Conservation (phyloP, 1,140 invertebrate genomes). For the Globodera rostochiensis region DNA sequence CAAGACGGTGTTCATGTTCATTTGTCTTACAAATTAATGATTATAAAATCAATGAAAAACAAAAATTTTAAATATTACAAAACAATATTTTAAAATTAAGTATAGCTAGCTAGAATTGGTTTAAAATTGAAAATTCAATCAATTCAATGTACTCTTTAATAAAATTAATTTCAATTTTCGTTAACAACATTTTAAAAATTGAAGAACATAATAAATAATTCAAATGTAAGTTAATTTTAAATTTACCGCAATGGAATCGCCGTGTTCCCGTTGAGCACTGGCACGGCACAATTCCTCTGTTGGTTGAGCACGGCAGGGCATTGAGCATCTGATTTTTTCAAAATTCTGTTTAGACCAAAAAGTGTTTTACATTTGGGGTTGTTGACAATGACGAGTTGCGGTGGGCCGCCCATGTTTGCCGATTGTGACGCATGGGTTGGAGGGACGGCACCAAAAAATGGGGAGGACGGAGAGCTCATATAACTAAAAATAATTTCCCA, state of each 20-base stretch:
- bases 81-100: background rate
- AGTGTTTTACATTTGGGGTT: slow-evolving; percentile 19
- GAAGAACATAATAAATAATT: background rate
- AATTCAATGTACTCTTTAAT: background rate
- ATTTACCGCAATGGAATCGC: background rate
- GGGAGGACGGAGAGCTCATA: slow-evolving; percentile 47
- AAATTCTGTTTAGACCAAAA: background rate
- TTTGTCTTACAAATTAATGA: background rate
- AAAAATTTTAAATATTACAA: background rate
- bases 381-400: slow-evolving; percentile 20
- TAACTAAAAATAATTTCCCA: slow-evolving; percentile 25
- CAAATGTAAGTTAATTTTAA: background rate
- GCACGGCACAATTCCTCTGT: background rate
- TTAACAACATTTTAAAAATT: background rate
- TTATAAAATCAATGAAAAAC: background rate
- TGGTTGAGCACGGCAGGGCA: slow-evolving; percentile 1
- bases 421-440: background rate
- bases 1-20: background rate
- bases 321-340: slow-evolving; percentile 11
- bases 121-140: background rate
- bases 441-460: slow-evolving; percentile 1
- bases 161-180: background rate
- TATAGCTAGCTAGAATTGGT: background rate
- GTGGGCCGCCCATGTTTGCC: background rate
- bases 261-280: slow-evolving; percentile 1